A percentile compares a stretch with the other conserved stretches of the same genome.
These are phyloP conservation scores for Chrysodeixis includens DNA, from an alignment of 2,888 invertebrate species.

Conservation along the genomic window DNA sequence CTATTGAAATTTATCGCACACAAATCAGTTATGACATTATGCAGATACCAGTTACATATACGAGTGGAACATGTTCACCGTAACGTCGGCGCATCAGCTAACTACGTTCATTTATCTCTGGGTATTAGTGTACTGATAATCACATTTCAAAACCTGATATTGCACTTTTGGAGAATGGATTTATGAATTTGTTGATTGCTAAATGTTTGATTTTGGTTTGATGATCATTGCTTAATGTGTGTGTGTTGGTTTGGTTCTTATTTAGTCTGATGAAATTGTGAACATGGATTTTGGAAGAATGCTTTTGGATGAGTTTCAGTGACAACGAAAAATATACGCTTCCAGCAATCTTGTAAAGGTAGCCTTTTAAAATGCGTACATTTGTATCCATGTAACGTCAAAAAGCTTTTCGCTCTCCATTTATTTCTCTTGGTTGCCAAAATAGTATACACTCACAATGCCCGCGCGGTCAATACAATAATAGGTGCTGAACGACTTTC, in stretches of 20 bases:
- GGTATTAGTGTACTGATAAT: neutral
- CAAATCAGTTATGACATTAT: slow-evolving; percentile 1
- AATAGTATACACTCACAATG: neutral
- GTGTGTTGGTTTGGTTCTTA: neutral
- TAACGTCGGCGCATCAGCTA: slow-evolving; percentile 1
- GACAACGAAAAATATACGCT: too few relatives aligned
- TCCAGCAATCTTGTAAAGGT: too few relatives aligned
- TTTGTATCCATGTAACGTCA: too few relatives aligned
- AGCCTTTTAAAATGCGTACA: too few relatives aligned
- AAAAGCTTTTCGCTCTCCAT: neutral
- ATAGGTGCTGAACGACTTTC: slow-evolving; percentile 30
- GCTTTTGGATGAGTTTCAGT: neutral
- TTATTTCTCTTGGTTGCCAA: neutral
- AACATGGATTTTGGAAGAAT: neutral
- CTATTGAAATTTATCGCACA: neutral
- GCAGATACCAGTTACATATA: neutral
- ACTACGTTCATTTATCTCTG: neutral
- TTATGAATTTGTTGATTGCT: neutral
- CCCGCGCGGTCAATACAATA: neutral
- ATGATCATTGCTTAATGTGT: neutral
- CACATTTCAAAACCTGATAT: neutral
- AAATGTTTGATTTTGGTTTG: neutral
- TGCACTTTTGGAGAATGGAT: neutral
- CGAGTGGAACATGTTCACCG: neutral
- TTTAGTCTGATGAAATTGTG: neutral